Base-by-base conservation (phyloP, 1,140 invertebrate species). In the Scaptomyza pallida region DNA sequence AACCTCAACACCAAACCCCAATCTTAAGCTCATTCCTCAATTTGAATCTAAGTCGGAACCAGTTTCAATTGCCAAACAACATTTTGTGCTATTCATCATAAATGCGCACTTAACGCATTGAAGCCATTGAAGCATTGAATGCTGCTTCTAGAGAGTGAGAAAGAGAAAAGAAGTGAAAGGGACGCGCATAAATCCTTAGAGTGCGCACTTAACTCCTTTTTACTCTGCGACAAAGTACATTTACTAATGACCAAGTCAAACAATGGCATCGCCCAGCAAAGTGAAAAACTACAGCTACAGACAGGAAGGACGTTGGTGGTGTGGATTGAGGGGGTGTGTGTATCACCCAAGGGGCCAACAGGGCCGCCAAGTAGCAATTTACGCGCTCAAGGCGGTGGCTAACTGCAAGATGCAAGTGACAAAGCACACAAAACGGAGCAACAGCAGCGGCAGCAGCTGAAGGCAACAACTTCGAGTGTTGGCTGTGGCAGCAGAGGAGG, bases 191-290 rank as follows among this genome's bases (percentile, higher is more conserved):
- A 85, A 85, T 85, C 81, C 81, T 85, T 85, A 85, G 81, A 85
- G 81, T 85, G 81, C 78, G 70, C 81, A 85, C 81, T 85, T 85
- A 85, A 85, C 81, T 85, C 81, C 81, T 85, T 85, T 85, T 85
- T 86, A 85, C 72, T 82, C 82, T 86, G 70, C 81, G 81, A 86
- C 81, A 86, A 86, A 88, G 82, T 86, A 86, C 82, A 88, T 86
- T 88, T 86, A 88, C 82, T 86, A 86, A 86, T 86, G 82, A 86
- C 82, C 82, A 88, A 86, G 82, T 86, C 82, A 86, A 86, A 86
- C 82, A 86, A 86, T 78, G 62, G 71, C 78, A 33, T 57, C 68
- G 37, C 35, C 55, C 54, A 47, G 57, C 60, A 68, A 80, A 80
- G 77, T 75, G 72, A 60, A 56, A 30, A 80, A 67, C 35, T 62